Evolutionary conservation across 2,888 invertebrate species (phyloP).

Genomic region (Agelastica alni): DNA sequence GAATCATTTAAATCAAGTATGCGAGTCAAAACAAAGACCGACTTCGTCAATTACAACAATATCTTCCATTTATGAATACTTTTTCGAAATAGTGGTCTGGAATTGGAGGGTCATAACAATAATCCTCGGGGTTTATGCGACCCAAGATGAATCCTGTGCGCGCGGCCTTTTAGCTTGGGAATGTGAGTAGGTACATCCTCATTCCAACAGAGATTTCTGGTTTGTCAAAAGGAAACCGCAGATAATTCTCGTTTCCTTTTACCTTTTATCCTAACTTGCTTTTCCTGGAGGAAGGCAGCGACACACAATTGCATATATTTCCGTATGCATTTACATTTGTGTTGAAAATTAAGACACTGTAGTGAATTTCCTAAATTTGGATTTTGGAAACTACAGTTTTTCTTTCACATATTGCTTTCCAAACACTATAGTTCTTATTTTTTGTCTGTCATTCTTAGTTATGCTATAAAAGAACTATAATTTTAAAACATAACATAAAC

Average conservation of each 20-base stretch:
- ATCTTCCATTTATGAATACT: not conserved
- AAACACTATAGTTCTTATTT: too few species aligned
- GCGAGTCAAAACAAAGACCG: too few species aligned
- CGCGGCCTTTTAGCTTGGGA: too few species aligned
- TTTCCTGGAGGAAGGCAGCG: not conserved
- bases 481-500: too few species aligned
- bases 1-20: too few species aligned
- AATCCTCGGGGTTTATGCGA: not conserved
- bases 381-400: too few species aligned
- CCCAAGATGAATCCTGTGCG: not conserved
- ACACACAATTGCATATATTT: not conserved
- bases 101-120: not conserved
- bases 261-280: conserved; percentile 1
- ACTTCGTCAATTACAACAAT: not conserved
- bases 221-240: conserved; percentile 4
- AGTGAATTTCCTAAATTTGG: too few species aligned
- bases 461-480: too few species aligned
- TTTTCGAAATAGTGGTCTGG: not conserved
- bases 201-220: conserved; percentile 1
- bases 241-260: conserved; percentile 12
- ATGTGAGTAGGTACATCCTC: conserved; percentile 1
- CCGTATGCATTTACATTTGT: not conserved
- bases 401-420: too few species aligned
- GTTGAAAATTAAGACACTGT: not conserved
- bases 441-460: too few species aligned